Percentiles rank a stretch among this genome's conserved stretches.
Conservation (phyloP, 2,888 invertebrate genomes). For the Nasonia oneida region DNA sequence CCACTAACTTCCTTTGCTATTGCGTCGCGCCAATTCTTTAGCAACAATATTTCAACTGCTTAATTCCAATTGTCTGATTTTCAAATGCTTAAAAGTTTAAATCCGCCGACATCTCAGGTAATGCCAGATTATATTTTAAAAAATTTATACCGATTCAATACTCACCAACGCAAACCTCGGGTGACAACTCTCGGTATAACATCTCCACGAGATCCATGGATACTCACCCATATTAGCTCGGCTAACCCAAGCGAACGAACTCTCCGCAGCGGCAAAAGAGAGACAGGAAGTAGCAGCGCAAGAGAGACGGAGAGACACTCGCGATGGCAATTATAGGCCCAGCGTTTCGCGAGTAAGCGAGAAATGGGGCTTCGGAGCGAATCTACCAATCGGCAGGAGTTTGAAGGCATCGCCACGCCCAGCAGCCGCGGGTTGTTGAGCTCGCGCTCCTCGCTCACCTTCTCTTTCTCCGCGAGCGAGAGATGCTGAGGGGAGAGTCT, state of each 20-base stretch:
- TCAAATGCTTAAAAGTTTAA: background rate
- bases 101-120: background rate
- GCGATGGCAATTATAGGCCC: slow-evolving; percentile 6
- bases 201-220: background rate
- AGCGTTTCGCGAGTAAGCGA: slow-evolving; percentile 38
- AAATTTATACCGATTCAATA: background rate
- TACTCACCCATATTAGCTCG: background rate
- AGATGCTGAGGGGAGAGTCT: slow-evolving; percentile 12
- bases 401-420: slow-evolving; percentile 53
- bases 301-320: background rate
- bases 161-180: background rate
- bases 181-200: background rate
- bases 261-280: background rate
- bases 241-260: background rate
- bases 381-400: slow-evolving; percentile 51
- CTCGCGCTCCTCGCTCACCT: slow-evolving; percentile 30
- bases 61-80: background rate
- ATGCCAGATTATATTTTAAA: too few species aligned
- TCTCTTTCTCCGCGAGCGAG: slow-evolving; percentile 24
- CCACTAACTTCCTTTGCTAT: background rate
- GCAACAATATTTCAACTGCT: background rate
- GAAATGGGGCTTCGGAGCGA: slow-evolving; percentile 45
- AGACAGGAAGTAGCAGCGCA: slow-evolving; percentile 1
- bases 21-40: background rate
- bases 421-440: slow-evolving; percentile 24